Evolutionary conservation across 1,140 invertebrate genomes (phyloP), one percentile per base, ranked within the genome.

Genomic region (Globodera ellingtonae): DNA sequence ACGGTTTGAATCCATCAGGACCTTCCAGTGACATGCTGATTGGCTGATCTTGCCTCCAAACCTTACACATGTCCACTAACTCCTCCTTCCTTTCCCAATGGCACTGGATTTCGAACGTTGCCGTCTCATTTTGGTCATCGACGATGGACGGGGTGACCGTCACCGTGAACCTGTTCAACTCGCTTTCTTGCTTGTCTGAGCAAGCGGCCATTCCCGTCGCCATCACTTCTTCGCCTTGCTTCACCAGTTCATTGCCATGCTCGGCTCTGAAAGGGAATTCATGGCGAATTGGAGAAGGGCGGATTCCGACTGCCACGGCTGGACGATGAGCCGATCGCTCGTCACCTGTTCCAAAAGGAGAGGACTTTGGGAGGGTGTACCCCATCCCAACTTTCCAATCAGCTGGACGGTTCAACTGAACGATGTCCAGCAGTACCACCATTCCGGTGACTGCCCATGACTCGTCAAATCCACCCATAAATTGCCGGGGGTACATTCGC

Each of bases 261-360:
- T 56, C 52, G 9, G 24, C 18, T 44, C 71, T 72, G 35, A 56
- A 56, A 24, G 71, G 71, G 9, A 72, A 72, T 50, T 72, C n/a
- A 9, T 72, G 52, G 18, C 35, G 47, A 7, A 72, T 72, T 50
- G 47, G 47, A 1, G 47, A 48, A 6, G n/a, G n/a, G 5, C n/a
- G n/a, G 52, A 72, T 72, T 6, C 71, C 71, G 7, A 44, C 21
- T 6, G 71, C 71, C 6, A 72, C 24, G 3, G 21, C 7, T 21
- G 71, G 71, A n/a, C 35, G 71, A 24, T 72, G 71, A 6, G 71
- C 71, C 18, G n/a, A 50, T 72, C 71, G 47, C 35, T 72, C 71
- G 50, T 72, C 70, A 6, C 70, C 70, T 18, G 15, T 72, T 10
- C 13, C 13, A 18, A 72, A 72, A 9, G n/a, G 21, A 7, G 7